Percentiles rank a stretch among this genome's conserved stretches.
These are phyloP conservation scores for Chionoecetes opilio DNA, from an alignment of 1,140 invertebrate genomes.

Conservation along the genomic window DNA sequence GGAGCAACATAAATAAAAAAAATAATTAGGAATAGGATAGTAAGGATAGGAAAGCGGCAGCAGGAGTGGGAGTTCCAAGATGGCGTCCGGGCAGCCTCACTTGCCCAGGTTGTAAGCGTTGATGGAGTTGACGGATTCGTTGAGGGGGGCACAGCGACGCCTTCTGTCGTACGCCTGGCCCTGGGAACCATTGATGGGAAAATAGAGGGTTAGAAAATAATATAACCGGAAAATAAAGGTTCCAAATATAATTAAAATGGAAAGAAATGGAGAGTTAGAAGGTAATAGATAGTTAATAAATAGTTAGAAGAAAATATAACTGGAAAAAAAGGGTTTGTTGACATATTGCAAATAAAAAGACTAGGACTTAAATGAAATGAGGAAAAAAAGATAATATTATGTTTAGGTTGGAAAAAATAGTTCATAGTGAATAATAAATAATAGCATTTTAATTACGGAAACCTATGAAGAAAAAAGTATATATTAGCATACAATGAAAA, in stretches of 20 bases:
- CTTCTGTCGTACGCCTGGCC: conserved; percentile 50
- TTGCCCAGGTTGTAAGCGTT: conserved; percentile 59
- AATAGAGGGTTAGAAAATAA: neutral
- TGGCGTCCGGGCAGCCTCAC: neutral
- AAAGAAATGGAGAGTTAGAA: neutral
- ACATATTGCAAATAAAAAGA: neutral
- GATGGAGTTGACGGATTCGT: conserved; percentile 33
- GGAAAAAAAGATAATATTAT: no score
- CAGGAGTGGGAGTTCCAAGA: neutral
- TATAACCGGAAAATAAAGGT: neutral
- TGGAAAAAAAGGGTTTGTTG: neutral
- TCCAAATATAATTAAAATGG: neutral
- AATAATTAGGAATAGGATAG: neutral
- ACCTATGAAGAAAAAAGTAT: neutral
- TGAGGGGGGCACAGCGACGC: neutral
- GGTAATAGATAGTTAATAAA: neutral
- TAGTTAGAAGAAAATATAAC: neutral
- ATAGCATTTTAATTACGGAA: no score
- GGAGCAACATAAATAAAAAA: neutral
- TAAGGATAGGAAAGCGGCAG: neutral
- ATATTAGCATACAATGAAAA: no score
- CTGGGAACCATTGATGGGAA: neutral
- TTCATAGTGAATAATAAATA: no score
- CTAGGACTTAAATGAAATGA: no score
- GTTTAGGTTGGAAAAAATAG: no score